A percentile compares a stretch with the other conserved stretches of the same genome.
Conservation (phyloP, 1,140 invertebrate genomes). For the Solen grandis region DNA sequence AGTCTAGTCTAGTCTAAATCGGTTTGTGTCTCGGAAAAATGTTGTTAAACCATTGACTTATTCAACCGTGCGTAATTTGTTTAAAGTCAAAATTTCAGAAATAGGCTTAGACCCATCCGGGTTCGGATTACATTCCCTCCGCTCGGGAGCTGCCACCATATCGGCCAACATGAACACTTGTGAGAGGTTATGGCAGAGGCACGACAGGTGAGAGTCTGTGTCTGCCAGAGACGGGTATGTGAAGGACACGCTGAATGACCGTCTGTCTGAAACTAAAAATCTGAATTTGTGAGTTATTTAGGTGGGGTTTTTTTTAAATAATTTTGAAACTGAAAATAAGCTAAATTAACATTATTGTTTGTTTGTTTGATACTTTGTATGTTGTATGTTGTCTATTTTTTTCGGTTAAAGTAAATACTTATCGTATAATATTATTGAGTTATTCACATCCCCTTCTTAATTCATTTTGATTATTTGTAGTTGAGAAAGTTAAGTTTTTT, state of each 20-base stretch:
- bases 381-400: too few relatives aligned
- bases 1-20: conserved; percentile 7
- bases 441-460: too few relatives aligned
- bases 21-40: not conserved
- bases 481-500: too few relatives aligned
- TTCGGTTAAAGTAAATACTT: too few relatives aligned
- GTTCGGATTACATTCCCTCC: conserved; percentile 44
- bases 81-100: conserved; percentile 10
- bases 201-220: conserved; percentile 26
- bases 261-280: conserved; percentile 13
- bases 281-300: too few relatives aligned
- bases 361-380: too few relatives aligned
- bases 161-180: not conserved
- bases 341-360: too few relatives aligned
- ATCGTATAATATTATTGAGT: too few relatives aligned
- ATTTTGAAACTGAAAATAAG: too few relatives aligned
- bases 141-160: conserved; percentile 13
- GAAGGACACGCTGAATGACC: not conserved
- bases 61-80: conserved; percentile 8
- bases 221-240: conserved; percentile 26
- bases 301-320: too few relatives aligned
- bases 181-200: conserved; percentile 34
- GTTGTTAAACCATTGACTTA: conserved; percentile 6
- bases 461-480: too few relatives aligned
- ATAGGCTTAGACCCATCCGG: conserved; percentile 22